Percentiles rank a stretch among this genome's conserved stretches.
Conservation (phyloP, 2,113 vertebrate genomes). For the Rallus limicola region DNA sequence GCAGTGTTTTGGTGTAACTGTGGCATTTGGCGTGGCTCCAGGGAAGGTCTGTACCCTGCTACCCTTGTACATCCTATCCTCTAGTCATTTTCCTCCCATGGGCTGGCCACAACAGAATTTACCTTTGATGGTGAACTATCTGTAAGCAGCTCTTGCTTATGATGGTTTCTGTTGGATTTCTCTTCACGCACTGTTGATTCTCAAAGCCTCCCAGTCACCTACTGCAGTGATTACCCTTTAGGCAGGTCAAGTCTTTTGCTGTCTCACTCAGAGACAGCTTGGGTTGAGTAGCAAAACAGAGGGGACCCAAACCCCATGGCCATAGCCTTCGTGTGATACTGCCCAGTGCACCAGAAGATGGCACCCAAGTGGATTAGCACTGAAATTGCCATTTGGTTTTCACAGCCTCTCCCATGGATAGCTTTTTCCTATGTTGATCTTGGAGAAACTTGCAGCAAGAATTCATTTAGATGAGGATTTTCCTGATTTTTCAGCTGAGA, state of each 20-base stretch:
- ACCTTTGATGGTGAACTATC: not conserved
- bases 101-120: not conserved
- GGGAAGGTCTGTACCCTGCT: not conserved
- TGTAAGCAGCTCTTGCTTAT: not conserved
- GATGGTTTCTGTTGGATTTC: not conserved
- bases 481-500: not conserved
- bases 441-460: not conserved
- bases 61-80: not conserved
- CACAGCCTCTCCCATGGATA: not conserved
- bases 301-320: not conserved
- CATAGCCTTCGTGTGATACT: not conserved
- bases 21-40: not conserved
- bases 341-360: not conserved
- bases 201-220: not conserved
- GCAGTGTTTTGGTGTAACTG: not conserved
- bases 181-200: not conserved
- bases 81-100: not conserved
- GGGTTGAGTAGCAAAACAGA: not conserved
- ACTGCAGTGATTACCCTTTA: not conserved
- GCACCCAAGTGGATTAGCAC: not conserved
- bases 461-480: not conserved
- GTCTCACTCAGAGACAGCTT: not conserved
- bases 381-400: not conserved
- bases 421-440: not conserved
- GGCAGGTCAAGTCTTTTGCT: not conserved